phyloP scores from a whole-genome alignment of 2,888 invertebrate species.

The Malthinus flaveolus region DNA sequence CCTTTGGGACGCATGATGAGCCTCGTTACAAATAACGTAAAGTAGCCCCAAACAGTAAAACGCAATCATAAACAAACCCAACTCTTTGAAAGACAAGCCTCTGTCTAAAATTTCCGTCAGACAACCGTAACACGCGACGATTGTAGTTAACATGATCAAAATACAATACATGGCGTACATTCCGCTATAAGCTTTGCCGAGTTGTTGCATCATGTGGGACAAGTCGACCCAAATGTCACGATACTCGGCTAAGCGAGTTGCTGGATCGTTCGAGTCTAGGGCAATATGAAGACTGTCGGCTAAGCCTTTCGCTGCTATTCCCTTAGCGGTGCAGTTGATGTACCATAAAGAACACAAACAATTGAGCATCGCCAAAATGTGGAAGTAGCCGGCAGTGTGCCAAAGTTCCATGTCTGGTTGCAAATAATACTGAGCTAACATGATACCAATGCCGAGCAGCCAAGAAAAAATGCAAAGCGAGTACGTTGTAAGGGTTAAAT shows the following conservation, averaged over 20 bases:
- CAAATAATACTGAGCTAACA: constrained; percentile 70
- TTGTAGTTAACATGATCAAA: constrained; percentile 73
- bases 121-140: constrained; percentile 71
- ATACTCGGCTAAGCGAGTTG: constrained; percentile 67
- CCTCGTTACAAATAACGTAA: constrained; percentile 75
- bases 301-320: constrained; percentile 62
- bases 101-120: constrained; percentile 73
- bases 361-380: constrained; percentile 74
- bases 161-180: constrained; percentile 78
- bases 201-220: constrained; percentile 78
- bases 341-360: constrained; percentile 73
- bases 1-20: constrained; percentile 68
- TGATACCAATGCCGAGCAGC: constrained; percentile 66
- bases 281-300: constrained; percentile 66
- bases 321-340: constrained; percentile 52
- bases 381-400: constrained; percentile 75
- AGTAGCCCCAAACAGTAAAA: constrained; percentile 72
- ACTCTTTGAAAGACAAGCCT: constrained; percentile 72
- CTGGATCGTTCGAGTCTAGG: constrained; percentile 65
- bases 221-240: constrained; percentile 72
- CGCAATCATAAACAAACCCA: constrained; percentile 71
- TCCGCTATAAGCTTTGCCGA: constrained; percentile 74
- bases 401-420: constrained; percentile 73
- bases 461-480: constrained; percentile 68
- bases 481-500: constrained; percentile 66